Evolutionary conservation across 1,140 invertebrate species (phyloP), one percentile per base, ranked within the genome.

Genomic region (Lethocerus indicus): DNA sequence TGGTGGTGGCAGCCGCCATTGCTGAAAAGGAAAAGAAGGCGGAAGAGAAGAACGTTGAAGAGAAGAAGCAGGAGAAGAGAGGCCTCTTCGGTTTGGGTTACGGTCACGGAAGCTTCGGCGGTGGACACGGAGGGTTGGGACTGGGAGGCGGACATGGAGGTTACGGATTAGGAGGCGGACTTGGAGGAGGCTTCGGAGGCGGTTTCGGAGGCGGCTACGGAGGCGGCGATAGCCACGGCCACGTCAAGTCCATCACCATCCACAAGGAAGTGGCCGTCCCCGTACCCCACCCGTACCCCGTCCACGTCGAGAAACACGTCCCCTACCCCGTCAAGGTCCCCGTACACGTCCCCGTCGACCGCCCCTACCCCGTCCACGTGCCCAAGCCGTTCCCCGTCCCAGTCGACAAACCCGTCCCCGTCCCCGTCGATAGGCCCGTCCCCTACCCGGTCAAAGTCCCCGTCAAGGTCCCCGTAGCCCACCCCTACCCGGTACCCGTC

Each of bases 291-390:
- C 63, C 62, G 12, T 63, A 61, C 53, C 58, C 63, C 1, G 63
- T 63, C 4, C 50, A 57, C 32, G 57, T 63, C 16, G 74, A 76
- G 54, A 80, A 81, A 57, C 72, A 75, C 56, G 67, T 81, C 3
- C 76, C 71, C 20, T 67, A 69, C 71, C 74, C 59, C 71, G 77
- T 21, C 74, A 76, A 58, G 72, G 77, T 80, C n/a, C 79, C 76
- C 20, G 74, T 83, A 16, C 71, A 74, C 3, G 66, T 71, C 12
- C 69, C 66, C 56, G 44, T 67, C 48, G 71, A 74, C 50, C 70
- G 74, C 32, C 78, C 78, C 0, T 81, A 80, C 61, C 65, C 64
- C 5, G 71, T 76, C 23, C 54, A 58, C 16, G 54, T 60, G 26
- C 55, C 55, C 5, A 58, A 63, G 20, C 71, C 73, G 2, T 69